Evolutionary conservation across 2,113 vertebrate species (phyloP), one percentile per base, ranked within the genome.

Genomic region (Pollachius pollachius): DNA sequence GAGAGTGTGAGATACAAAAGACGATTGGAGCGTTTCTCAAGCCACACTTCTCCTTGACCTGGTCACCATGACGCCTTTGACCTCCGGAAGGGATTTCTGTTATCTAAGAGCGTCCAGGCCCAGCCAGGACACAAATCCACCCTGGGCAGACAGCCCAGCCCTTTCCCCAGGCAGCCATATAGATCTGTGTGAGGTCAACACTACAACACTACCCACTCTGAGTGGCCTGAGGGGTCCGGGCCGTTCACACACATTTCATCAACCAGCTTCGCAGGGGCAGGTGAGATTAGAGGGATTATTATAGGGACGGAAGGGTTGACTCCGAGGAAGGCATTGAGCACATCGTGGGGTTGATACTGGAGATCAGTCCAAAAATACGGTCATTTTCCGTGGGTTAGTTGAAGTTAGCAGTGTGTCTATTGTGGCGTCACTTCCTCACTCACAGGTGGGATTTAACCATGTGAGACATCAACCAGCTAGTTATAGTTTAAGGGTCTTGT

Each of bases 81-180:
- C 72, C 76, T 37, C 25, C 25, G 9, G 60, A 48, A 15, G n/a
- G 48, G 15, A 65, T 52, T 69, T 72, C 57, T 54, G 72, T 79
- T 75, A 84, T 77, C 74, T 73, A 72, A 64, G 41, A 48, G 48
- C 13, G 58, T 52, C 48, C 68, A 72, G 76, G 27, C 30, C 23
- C 2, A 17, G 23, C n/a, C 12, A 23, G 52, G n/a, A 25, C 73
- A 76, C 79, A 81, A 79, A 77, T 81, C 64, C 69, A 72, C 69
- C 30, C 0, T 37, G n/a, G 68, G 30, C 18, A 23, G 73, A 79
- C 71, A 70, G 68, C 25, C 21, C 21, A 5, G 52, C 66, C 65
- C 17, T 57, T 70, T 65, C 18, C 8, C 21, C 23, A 60, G 62
- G 30, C n/a, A 12, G 23, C 4, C 54, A 21, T 69, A 67, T 58